These are phyloP conservation scores for Ceraclea dissimilis DNA, from an alignment of 2,888 invertebrate species.

Conservation along the genomic window DNA sequence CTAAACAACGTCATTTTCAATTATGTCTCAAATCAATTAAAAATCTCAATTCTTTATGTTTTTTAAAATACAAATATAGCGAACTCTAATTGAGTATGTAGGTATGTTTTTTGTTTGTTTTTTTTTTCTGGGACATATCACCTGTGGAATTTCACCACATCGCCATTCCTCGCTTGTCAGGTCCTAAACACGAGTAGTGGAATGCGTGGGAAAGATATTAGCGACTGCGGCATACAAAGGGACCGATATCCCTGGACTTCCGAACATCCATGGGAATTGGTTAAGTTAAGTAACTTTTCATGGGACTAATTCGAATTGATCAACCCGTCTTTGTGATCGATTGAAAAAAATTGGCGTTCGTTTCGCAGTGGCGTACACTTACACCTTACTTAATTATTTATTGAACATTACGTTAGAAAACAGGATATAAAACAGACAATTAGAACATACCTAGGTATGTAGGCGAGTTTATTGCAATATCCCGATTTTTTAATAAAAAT, in stretches of 20 bases:
- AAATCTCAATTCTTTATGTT: no score
- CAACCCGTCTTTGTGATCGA: neutral
- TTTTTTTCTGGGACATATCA: neutral
- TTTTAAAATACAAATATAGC: no score
- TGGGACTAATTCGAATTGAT: neutral
- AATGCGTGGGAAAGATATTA: slow-evolving; percentile 9
- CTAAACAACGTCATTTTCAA: no score
- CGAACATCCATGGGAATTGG: neutral
- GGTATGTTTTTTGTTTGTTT: no score
- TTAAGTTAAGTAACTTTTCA: neutral
- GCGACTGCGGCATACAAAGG: neutral
- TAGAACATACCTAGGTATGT: no score
- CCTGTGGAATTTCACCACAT: neutral
- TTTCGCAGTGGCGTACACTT: neutral
- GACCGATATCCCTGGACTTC: neutral
- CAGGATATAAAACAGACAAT: no score
- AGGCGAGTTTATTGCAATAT: no score
- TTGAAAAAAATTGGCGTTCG: neutral
- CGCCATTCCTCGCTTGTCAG: slow-evolving; percentile 1
- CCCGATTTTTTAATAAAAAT: no score
- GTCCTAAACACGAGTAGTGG: slow-evolving; percentile 8
- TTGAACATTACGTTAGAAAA: no score
- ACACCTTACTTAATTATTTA: no score
- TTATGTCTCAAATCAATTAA: no score
- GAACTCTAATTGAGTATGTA: neutral